Percentiles rank a stretch among this genome's conserved stretches.
These are phyloP conservation scores for Linnaemya vulpina DNA, from an alignment of 2,888 invertebrate genomes.

Conservation along the genomic window DNA sequence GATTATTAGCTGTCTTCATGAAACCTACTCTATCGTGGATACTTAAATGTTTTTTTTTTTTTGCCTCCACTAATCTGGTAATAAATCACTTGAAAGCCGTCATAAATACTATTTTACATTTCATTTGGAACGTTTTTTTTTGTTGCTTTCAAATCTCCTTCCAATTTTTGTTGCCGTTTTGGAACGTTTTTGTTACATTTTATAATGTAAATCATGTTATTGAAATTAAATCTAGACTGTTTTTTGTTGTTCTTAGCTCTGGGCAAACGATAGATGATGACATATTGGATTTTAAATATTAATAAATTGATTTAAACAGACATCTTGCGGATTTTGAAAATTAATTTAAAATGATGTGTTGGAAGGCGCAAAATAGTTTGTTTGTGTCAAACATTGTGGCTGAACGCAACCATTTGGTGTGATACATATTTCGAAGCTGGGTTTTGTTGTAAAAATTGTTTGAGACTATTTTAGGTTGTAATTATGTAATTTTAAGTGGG, in stretches of 20 bases:
- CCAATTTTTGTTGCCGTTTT: constrained; percentile 34
- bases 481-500: neutral
- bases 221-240: constrained; percentile 40
- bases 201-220: constrained; percentile 21
- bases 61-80: constrained; percentile 14
- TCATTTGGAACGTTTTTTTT: constrained; percentile 1
- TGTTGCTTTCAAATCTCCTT: constrained; percentile 14
- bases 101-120: constrained; percentile 30
- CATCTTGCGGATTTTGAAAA: constrained; percentile 24
- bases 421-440: neutral
- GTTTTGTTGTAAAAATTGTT: neutral
- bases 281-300: constrained; percentile 33
- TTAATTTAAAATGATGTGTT: constrained; percentile 35
- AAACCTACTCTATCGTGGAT: neutral
- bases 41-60: constrained; percentile 14
- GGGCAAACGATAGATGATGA: neutral
- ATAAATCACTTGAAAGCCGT: constrained; percentile 54
- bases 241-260: neutral
- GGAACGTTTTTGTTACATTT: constrained; percentile 7
- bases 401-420: constrained; percentile 1
- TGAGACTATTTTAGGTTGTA: neutral
- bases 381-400: constrained; percentile 28
- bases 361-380: constrained; percentile 18
- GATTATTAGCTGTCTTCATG: constrained; percentile 21
- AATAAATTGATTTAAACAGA: constrained; percentile 53